Percentiles rank a stretch among this genome's conserved stretches.
phyloP scores from a whole-genome alignment of 2,888 invertebrate species.

The Nomada goodeniana region DNA sequence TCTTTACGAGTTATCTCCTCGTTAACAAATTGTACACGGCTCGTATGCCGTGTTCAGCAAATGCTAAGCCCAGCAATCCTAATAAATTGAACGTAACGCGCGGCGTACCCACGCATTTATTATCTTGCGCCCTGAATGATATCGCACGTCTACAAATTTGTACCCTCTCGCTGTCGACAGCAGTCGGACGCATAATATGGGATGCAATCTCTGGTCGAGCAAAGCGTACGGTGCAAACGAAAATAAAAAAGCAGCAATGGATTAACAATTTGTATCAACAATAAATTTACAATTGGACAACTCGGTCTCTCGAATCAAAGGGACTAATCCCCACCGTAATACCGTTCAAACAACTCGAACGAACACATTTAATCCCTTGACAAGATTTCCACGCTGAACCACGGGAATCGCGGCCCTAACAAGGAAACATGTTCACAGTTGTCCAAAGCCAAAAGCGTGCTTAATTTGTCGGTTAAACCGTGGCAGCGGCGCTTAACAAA shows the following conservation, averaged over 20 bases:
- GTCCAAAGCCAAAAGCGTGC: background rate
- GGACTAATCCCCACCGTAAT: background rate
- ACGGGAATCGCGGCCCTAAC: constrained; percentile 1
- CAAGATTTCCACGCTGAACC: background rate
- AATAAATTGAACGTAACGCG: constrained; percentile 1
- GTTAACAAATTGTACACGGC: background rate
- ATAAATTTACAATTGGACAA: too few species aligned
- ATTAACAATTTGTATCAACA: too few species aligned
- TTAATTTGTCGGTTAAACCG: constrained; percentile 27
- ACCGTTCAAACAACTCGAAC: background rate
- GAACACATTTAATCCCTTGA: background rate
- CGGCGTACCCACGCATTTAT: background rate
- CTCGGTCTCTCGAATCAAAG: background rate
- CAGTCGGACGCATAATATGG: too few species aligned
- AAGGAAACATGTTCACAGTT: constrained; percentile 9
- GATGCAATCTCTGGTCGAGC: too few species aligned
- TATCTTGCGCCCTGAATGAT: background rate
- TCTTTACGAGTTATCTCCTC: constrained; percentile 3
- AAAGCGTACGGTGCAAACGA: background rate
- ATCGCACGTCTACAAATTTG: too few species aligned
- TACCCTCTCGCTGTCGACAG: too few species aligned
- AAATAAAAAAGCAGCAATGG: background rate
- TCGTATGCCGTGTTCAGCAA: background rate
- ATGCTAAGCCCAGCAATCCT: background rate
- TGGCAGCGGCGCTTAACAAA: constrained; percentile 32